phyloP scores from a whole-genome alignment of 23 tunicate species.

The Trididemnum miniatum region DNA sequence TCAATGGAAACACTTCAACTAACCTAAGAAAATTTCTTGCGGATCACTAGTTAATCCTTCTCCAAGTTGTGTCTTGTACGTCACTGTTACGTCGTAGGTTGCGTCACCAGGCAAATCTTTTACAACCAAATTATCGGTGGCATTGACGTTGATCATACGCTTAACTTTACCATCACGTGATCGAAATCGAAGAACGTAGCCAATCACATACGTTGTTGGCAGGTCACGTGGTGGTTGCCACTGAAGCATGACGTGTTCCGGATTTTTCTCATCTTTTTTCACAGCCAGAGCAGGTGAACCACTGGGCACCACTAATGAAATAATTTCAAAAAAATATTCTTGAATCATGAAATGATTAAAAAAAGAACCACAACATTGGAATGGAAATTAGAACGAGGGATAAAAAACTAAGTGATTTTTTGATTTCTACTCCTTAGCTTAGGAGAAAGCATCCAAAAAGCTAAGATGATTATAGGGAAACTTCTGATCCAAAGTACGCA shows the following conservation, averaged over 20 bases:
- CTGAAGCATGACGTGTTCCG: conserved; percentile 4
- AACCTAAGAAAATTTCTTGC: conserved; percentile 26
- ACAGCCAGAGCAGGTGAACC: conserved; percentile 22
- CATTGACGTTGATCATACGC: conserved; percentile 14
- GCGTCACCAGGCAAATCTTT: conserved; percentile 25
- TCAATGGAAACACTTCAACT: too few relatives aligned
- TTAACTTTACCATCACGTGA: conserved; percentile 23
- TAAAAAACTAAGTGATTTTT: too few relatives aligned
- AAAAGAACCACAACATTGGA: too few relatives aligned
- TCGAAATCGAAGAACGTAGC: conserved; percentile 49
- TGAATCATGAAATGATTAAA: too few relatives aligned
- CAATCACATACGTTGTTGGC: conserved; percentile 30
- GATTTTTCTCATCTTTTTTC: conserved; percentile 4
- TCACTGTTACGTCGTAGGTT: conserved; percentile 34
- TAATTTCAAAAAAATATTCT: too few relatives aligned
- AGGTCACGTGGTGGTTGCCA: conserved; percentile 61
- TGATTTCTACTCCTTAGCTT: too few relatives aligned
- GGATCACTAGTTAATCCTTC: conserved; percentile 69
- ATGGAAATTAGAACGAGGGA: too few relatives aligned
- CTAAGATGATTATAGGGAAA: too few relatives aligned
- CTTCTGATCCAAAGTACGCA: too few relatives aligned
- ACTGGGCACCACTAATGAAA: conserved; percentile 36
- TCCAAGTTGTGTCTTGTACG: conserved; percentile 60
- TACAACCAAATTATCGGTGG: background rate
- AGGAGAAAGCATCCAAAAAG: too few relatives aligned